Evolutionary conservation across 2,888 invertebrate genomes (phyloP).

Genomic region (Ephialtes manifestator): DNA sequence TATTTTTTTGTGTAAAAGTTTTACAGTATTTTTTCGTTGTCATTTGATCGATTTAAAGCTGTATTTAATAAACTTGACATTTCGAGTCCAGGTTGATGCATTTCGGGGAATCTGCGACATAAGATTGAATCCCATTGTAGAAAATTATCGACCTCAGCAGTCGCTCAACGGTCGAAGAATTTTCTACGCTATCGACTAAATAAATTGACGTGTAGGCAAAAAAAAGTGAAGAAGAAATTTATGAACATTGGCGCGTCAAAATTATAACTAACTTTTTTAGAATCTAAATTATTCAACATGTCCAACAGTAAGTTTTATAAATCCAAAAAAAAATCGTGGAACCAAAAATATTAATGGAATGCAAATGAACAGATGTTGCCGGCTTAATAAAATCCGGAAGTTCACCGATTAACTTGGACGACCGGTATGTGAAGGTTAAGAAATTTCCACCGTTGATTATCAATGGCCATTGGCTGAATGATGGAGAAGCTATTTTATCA

Average conservation of each 20-base stretch:
- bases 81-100: conserved; percentile 86
- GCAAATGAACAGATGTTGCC: conserved; percentile 32
- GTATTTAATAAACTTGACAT: not conserved
- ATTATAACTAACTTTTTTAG: conserved; percentile 40
- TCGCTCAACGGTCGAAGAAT: conserved; percentile 86
- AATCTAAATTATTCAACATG: conserved; percentile 44
- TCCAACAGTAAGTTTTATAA: conserved; percentile 41
- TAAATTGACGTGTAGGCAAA: not conserved
- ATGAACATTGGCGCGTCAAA: conserved; percentile 12
- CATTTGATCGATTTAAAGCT: too few species aligned
- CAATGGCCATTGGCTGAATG: conserved; percentile 80
- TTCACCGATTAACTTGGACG: conserved; percentile 80
- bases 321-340: not conserved
- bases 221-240: conserved; percentile 16
- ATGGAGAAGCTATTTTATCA: conserved; percentile 76
- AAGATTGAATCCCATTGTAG: conserved; percentile 85
- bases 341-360: conserved; percentile 8
- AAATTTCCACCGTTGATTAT: conserved; percentile 76
- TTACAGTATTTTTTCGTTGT: too few species aligned
- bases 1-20: too few species aligned
- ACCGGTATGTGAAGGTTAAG: conserved; percentile 68
- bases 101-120: conserved; percentile 87
- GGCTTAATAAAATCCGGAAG: conserved; percentile 74
- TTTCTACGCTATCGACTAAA: conserved; percentile 84
- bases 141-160: conserved; percentile 88